Evolutionary conservation across 1,140 invertebrate species (phyloP), one percentile per base, ranked within the genome.

Genomic region (Glossosoma conforme): DNA sequence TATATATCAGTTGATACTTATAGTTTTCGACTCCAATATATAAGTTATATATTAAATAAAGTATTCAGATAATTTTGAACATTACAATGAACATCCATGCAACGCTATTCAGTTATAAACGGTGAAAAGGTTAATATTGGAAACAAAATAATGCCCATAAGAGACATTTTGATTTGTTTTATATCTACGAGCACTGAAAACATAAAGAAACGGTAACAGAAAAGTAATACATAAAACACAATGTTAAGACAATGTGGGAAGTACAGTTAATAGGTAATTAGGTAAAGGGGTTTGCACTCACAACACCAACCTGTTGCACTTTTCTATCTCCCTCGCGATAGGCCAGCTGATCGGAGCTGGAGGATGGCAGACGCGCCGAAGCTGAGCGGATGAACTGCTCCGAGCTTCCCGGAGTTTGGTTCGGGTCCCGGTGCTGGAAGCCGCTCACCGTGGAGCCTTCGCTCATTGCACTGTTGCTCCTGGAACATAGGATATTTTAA

Each of bases 321-420:
- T 86, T 86, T 59, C 82, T 79, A 61, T 87, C 84, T 8, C 85
- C 84, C 25, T 74, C 75, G 55, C 65, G 72, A 28, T 58, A 65
- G 58, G 64, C 72, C 40, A 54, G 33, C 18, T 65, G 64, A 46
- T 70, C 66, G 6, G 62, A 59, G 6, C 62, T 67, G 35, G 77
- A 78, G 25, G 82, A 77, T 18, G 87, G 83, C 50, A 91, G 69
- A 28, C 89, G 71, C 2, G 88, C 89, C 62, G 87, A 89, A 10
- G 87, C 87, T 14, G 87, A 90, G 61, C 89, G 77, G 49, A 72
- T 72, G 53, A 75, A 75, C 21, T 67, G 62, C 43, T 74, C 70
- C 30, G 58, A 28, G 58, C 60, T 56, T 36, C 41, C 11, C 54
- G 57, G 45, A 60, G 62, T 57, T 60, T 67, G 48, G 36, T 61